Base-by-base conservation (phyloP, 2,888 invertebrate species). In the Podabrus alpinus region DNA sequence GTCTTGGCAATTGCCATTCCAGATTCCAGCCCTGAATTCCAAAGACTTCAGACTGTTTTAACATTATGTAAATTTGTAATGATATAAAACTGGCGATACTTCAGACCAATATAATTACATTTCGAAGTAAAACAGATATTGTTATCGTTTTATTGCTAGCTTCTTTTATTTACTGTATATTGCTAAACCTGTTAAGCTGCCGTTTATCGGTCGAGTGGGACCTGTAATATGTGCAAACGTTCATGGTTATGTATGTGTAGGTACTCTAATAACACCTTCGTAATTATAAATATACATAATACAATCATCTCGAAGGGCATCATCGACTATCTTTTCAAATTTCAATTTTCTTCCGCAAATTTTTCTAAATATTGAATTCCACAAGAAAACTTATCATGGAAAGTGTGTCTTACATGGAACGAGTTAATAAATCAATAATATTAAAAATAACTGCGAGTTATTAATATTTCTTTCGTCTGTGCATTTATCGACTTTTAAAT, bases 101-200 rank as follows among this genome's bases (percentile, higher is more conserved):
- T 72, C 72, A 80, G 74, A 72, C 77, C 74, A 74, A 76, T 75
- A 76, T 80, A 80, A 80, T 80, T 80, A 80, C 76, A 71, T 80
- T 78, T 76, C 78, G 74, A 76, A 72, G 77, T 72, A 72, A 77
- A 77, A 75, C 72, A 79, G 77, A 80, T 80, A 78, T 76, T 78
- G 80, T 78, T 80, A 79, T 80, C 80, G 76, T 75, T 77, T 79
- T 79, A 76, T 76, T 71, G 74, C 78, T 68, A 64, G 73, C 70
- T 68, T 76, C 70, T 76, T 76, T 76, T 76, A 73, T 76, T 73
- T 76, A 76, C 73, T 68, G 73, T 64, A 76, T 76, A 76, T 76
- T 76, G 76, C 76, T 73, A 73, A 76, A 76, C 76, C 76, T 71
- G 76, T 76, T 76, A 76, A 72, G 73, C 70, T 66, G 73, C 68